phyloP scores from a whole-genome alignment of 2,888 invertebrate genomes.

The Lysandra bellargus region DNA sequence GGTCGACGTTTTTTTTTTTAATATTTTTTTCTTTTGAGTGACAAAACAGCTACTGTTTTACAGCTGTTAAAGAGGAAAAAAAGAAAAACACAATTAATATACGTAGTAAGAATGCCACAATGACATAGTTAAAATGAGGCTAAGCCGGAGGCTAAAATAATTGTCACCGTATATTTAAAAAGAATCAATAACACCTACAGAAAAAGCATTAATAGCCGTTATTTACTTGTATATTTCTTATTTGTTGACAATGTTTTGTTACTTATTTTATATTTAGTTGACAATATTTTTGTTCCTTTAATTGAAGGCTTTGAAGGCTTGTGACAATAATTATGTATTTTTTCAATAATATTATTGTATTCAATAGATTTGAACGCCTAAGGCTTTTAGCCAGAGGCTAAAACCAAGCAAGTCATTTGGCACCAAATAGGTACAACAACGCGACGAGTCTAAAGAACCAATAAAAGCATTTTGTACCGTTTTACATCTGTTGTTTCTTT shows the following conservation, averaged over 20 bases:
- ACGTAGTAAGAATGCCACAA: background rate
- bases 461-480: background rate
- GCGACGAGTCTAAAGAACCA: background rate
- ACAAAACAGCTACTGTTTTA: background rate
- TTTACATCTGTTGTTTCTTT: constrained; percentile 5
- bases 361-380: background rate
- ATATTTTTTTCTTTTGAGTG: background rate
- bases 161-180: background rate
- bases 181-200: background rate
- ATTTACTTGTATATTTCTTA: background rate
- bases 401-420: background rate
- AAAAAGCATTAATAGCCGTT: background rate
- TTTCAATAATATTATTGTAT: background rate
- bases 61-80: background rate
- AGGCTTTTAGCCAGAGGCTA: background rate
- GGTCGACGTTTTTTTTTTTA: background rate
- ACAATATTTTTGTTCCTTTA: constrained; percentile 5
- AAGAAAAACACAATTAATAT: background rate
- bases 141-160: background rate
- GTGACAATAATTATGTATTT: constrained; percentile 3
- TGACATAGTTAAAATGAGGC: background rate
- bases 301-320: background rate
- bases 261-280: background rate
- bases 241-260: background rate
- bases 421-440: background rate